Evolutionary conservation across 2,888 invertebrate genomes (phyloP), one percentile per base, ranked within the genome.

Genomic region (Gastrophysa polygoni): DNA sequence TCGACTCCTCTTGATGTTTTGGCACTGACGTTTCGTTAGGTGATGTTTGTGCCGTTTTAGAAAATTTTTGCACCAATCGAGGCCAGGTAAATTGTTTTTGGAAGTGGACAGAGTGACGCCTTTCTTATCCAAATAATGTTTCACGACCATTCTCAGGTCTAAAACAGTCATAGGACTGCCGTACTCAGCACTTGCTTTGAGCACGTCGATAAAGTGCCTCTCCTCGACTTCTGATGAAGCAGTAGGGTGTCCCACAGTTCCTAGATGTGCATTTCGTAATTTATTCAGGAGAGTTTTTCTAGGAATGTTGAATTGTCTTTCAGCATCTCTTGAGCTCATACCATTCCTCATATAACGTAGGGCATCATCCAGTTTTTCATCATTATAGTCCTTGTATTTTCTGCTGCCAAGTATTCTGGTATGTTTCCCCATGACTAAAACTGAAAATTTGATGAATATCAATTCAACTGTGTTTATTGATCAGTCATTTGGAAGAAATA

Each of bases 1-100:
- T 47, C 67, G 17, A 8, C 16, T 17, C 38, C 52, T 16, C 59
- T 70, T 70, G 7, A 70, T 63, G 57, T 70, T 69, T 29, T 61
- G 62, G 20, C 61, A 61, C 7, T 21, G 44, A 34, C 64, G 59
- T 34, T 64, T 24, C 10, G 52, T 49, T 29, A 60, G 18, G 7
- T 14, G 2, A 20, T 18, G 3, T 6, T 54, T 11, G 51, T 66
- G 59, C 16, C 64, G 46, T 28, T 59, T 54, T 28, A 65, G 17
- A 51, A 64, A 58, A 29, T 24, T 20, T 16, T 21, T 10, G 3
- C 14, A n/a, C 58, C 58, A 66, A 21, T 54, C 44, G 18, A 10
- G 17, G 6, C 63, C 64, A 21, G 62, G 64, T 10, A 64, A 14
- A 47, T 66, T 64, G 20, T 64, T 50, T n/a, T 47, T 34, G 46